These are phyloP conservation scores for Helogale parvula DNA, from an alignment of 2,113 vertebrate genomes.

Conservation along the genomic window DNA sequence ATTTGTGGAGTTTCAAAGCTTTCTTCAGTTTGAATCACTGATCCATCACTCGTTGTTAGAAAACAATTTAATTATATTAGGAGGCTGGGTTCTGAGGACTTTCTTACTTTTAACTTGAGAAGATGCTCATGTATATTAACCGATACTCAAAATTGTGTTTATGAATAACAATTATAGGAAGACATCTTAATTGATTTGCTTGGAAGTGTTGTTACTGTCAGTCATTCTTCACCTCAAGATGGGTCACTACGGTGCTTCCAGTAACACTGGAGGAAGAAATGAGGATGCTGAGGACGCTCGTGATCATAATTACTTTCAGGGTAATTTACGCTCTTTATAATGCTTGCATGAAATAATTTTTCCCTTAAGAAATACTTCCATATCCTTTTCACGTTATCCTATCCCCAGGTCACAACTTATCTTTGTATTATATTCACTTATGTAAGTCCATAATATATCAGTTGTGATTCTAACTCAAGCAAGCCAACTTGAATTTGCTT, in stretches of 20 bases:
- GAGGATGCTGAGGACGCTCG: background rate
- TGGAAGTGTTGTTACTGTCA: background rate
- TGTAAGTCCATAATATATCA: background rate
- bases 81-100: background rate
- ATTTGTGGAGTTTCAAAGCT: background rate
- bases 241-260: background rate
- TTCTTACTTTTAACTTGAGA: background rate
- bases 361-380: slow-evolving; percentile 6
- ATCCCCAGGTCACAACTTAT: slow-evolving; percentile 24
- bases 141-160: background rate
- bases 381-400: slow-evolving; percentile 15
- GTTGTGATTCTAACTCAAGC: background rate
- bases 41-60: background rate
- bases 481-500: slow-evolving; percentile 44
- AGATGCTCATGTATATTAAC: background rate
- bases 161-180: slow-evolving; percentile 37
- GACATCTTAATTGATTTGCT: slow-evolving; percentile 16
- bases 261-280: background rate
- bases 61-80: background rate
- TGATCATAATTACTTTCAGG: background rate
- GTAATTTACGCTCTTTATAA: slow-evolving; percentile 49
- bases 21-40: background rate
- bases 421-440: background rate
- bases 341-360: slow-evolving; percentile 40
- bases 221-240: slow-evolving; percentile 8